These are phyloP conservation scores for Aleadryas rufinucha DNA, from an alignment of 2,113 vertebrate species.

Conservation along the genomic window DNA sequence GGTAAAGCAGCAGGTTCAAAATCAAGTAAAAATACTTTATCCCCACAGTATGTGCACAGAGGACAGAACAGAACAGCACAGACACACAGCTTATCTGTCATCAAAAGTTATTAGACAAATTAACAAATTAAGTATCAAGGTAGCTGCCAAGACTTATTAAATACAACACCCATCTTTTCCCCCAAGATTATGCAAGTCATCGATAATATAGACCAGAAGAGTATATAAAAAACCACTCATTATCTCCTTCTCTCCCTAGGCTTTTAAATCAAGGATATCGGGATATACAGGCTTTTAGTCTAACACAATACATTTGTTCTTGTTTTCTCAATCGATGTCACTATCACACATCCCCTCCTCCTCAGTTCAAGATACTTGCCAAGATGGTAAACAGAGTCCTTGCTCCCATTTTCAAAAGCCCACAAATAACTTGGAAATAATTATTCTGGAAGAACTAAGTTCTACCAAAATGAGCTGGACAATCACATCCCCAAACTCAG, in stretches of 20 bases:
- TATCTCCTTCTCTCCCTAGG: not conserved
- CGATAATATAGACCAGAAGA: not conserved
- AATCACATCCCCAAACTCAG: not conserved
- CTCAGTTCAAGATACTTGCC: not conserved
- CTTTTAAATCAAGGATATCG: not conserved
- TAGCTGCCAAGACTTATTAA: not conserved
- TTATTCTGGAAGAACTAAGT: not conserved
- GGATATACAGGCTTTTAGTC: not conserved
- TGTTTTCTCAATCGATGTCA: not conserved
- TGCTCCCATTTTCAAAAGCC: not conserved
- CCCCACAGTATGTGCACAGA: not conserved
- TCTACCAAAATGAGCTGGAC: not conserved
- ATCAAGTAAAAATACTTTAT: not conserved
- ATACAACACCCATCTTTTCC: not conserved
- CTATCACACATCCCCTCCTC: not conserved
- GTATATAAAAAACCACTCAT: not conserved
- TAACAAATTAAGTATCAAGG: not conserved
- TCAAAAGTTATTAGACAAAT: not conserved
- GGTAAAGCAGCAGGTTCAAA: not conserved
- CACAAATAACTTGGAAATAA: not conserved
- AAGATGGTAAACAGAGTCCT: not conserved
- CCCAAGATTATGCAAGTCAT: not conserved
- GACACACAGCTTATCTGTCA: not conserved
- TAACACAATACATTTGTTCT: not conserved
- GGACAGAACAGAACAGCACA: not conserved